These are phyloP conservation scores for Xenus cinereus DNA, from an alignment of 2,113 vertebrate species.

Conservation along the genomic window DNA sequence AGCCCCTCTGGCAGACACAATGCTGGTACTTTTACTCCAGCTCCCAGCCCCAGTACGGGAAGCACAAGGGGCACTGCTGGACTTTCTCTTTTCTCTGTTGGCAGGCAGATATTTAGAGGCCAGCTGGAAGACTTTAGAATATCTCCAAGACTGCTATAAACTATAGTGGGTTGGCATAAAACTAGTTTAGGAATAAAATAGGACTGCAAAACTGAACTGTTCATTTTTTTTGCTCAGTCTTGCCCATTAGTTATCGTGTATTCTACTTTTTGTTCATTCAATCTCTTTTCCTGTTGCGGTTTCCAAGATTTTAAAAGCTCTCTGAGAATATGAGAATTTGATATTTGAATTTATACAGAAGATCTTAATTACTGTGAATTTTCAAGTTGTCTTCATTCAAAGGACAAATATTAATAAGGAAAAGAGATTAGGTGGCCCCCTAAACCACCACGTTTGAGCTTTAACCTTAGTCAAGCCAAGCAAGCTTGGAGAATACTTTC, in stretches of 20 bases:
- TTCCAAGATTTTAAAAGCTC: background rate
- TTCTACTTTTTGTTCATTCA: background rate
- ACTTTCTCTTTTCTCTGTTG: background rate
- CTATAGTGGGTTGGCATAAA: background rate
- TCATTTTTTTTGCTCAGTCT: background rate
- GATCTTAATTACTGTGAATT: background rate
- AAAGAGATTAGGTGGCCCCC: background rate
- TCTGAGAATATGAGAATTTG: background rate
- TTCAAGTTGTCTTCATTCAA: slow-evolving; percentile 3
- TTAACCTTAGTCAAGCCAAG: background rate
- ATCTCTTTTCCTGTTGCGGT: background rate
- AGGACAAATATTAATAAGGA: background rate
- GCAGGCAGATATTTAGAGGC: background rate
- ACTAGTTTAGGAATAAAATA: background rate
- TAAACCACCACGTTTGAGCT: background rate
- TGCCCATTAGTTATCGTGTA: background rate
- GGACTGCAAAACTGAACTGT: background rate
- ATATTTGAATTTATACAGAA: background rate
- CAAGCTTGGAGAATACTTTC: background rate
- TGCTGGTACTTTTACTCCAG: background rate
- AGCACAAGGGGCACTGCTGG: background rate
- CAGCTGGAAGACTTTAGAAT: background rate
- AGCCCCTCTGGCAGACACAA: background rate
- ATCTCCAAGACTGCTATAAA: background rate
- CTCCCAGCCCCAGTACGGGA: background rate